Conservation (phyloP, 2,113 vertebrate species). For the Mobula birostris region DNA sequence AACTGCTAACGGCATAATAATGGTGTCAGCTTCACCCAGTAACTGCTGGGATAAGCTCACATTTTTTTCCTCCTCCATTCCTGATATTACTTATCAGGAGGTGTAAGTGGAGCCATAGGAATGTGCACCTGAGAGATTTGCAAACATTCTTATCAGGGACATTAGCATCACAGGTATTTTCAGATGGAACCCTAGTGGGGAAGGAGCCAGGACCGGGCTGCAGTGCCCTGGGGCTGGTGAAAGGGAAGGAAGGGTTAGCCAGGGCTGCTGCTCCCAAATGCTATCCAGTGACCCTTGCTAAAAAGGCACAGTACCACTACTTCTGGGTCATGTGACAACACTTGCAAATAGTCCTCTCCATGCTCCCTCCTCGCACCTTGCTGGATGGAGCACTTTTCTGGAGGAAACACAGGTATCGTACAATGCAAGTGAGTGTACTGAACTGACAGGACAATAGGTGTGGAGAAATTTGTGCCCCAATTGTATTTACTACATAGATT, state of each 20-base stretch:
- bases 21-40: conserved; percentile 41
- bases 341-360: not conserved
- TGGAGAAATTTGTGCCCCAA: no score
- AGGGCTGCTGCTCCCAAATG: not conserved
- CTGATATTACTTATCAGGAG: not conserved
- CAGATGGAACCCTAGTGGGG: not conserved
- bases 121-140: not conserved
- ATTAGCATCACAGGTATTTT: not conserved
- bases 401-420: not conserved
- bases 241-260: not conserved
- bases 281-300: not conserved
- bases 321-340: not conserved
- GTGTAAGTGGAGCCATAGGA: not conserved
- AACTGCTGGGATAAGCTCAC: not conserved
- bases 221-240: not conserved
- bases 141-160: not conserved
- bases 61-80: not conserved
- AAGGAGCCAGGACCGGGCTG: not conserved
- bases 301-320: not conserved
- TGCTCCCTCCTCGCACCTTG: not conserved
- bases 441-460: no score
- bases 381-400: not conserved
- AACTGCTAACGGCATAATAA: conserved; percentile 51
- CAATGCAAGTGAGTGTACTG: no score
- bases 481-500: no score